phyloP scores from a whole-genome alignment of 2,113 vertebrate species.

The Oreotrochilus melanogaster region DNA sequence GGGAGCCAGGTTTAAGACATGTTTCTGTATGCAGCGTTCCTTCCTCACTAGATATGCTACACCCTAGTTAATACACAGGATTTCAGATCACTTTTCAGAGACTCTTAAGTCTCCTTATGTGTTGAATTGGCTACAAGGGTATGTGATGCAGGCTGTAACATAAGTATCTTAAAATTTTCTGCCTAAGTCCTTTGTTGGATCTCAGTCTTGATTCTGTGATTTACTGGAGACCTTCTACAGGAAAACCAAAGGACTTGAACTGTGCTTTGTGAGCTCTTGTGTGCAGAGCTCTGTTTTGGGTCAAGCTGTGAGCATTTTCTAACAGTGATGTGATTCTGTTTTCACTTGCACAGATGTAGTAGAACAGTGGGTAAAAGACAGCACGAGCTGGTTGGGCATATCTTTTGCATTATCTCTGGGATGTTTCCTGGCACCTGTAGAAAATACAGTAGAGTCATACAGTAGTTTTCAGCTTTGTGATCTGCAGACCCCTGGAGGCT shows the following conservation, averaged over 20 bases:
- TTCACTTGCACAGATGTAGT: neutral
- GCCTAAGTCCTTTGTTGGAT: neutral
- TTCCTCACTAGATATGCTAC: neutral
- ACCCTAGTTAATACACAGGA: neutral
- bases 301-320: neutral
- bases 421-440: neutral
- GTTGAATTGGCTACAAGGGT: neutral
- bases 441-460: neutral
- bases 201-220: neutral
- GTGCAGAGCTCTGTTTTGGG: neutral
- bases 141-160: accelerated
- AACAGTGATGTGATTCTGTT: neutral
- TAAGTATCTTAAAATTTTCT: neutral
- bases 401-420: neutral
- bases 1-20: neutral
- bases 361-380: neutral
- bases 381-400: neutral
- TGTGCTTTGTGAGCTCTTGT: neutral
- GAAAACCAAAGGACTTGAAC: neutral
- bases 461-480: neutral
- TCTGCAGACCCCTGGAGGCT: neutral
- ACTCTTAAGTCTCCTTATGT: neutral
- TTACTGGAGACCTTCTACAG: neutral
- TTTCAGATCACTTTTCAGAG: neutral
- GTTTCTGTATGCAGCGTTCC: neutral